phyloP scores from a whole-genome alignment of 2,113 vertebrate species.

The Limanda limanda region DNA sequence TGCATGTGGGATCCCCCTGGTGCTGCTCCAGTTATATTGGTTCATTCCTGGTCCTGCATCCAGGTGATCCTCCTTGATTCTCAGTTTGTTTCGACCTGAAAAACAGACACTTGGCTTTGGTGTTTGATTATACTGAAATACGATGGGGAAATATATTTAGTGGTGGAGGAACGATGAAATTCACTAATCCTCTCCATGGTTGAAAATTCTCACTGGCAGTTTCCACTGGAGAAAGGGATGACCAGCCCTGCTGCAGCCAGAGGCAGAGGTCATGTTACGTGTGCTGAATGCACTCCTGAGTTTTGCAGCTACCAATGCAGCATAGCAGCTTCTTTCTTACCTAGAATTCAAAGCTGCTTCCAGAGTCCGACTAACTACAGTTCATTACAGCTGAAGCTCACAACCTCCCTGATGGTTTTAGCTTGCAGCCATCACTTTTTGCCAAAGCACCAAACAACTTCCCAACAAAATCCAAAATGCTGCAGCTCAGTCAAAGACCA shows the following conservation, averaged over 20 bases:
- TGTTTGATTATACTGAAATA: neutral
- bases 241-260: slow-evolving; percentile 1
- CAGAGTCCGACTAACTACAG: neutral
- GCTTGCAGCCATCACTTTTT: too few relatives aligned
- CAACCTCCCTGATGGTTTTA: neutral
- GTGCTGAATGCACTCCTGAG: neutral
- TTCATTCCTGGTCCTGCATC: neutral
- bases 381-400: neutral
- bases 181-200: neutral
- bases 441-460: too few relatives aligned
- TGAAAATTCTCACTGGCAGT: neutral
- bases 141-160: neutral
- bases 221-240: neutral
- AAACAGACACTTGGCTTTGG: neutral
- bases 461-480: too few relatives aligned
- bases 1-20: neutral
- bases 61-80: neutral
- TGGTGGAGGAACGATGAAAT: neutral
- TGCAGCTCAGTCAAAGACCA: too few relatives aligned
- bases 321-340: neutral
- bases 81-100: neutral
- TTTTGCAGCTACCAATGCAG: neutral
- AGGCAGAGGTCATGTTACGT: slow-evolving; percentile 5
- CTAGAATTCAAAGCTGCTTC: neutral
- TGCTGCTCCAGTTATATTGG: neutral